A percentile compares a stretch with the other conserved stretches of the same genome.
Evolutionary conservation across 2,888 invertebrate genomes (phyloP).

Genomic region (Thalpophila matura): DNA sequence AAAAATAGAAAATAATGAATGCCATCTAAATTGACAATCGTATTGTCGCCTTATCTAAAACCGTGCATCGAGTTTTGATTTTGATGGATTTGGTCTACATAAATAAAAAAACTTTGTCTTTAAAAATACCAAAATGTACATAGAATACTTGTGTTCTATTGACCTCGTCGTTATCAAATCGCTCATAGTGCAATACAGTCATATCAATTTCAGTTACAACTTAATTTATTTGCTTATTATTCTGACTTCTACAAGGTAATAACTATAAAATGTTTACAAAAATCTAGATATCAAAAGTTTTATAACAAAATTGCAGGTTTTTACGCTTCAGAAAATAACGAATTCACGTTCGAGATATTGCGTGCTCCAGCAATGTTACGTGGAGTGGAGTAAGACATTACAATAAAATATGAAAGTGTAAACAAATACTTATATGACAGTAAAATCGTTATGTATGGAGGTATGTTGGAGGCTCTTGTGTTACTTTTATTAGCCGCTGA

Average conservation of each 20-base stretch:
- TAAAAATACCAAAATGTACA: too few relatives aligned
- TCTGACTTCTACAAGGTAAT: not conserved
- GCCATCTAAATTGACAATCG: not conserved
- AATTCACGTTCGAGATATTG: slow-evolving; percentile 31
- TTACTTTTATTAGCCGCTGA: too few relatives aligned
- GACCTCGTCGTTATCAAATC: not conserved
- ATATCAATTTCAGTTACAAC: too few relatives aligned
- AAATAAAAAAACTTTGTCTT: too few relatives aligned
- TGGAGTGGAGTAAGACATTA: slow-evolving; percentile 8
- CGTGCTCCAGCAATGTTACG: slow-evolving; percentile 31
- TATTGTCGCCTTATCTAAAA: too few relatives aligned
- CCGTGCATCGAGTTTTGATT: too few relatives aligned
- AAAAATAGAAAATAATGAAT: not conserved
- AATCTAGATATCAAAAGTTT: slow-evolving; percentile 17
- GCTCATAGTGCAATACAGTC: not conserved
- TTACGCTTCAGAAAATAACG: slow-evolving; percentile 31
- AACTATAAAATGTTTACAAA: not conserved
- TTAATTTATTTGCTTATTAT: not conserved
- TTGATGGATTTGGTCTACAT: too few relatives aligned
- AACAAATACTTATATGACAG: not conserved
- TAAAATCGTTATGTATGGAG: too few relatives aligned
- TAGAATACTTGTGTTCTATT: too few relatives aligned
- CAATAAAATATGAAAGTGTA: slow-evolving; percentile 24
- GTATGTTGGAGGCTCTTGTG: too few relatives aligned
- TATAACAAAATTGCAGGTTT: slow-evolving; percentile 30